A percentile compares a stretch with the other conserved stretches of the same genome.
phyloP scores from a whole-genome alignment of 2,797 vertebrate genomes.

The Kryptopterus vitreolus region DNA sequence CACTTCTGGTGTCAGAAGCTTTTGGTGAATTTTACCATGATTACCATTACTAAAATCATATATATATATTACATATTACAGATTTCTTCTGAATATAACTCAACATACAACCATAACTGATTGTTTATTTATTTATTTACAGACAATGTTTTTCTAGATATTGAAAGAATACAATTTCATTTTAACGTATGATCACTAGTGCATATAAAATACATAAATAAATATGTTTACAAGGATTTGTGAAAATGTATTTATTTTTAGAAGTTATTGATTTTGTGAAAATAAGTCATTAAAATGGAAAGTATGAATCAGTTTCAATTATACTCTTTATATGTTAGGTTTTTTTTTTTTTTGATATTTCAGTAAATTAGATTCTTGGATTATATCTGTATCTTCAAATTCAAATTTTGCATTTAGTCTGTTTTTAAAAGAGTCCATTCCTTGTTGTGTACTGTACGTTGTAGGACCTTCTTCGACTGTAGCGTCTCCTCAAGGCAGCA shows the following conservation, averaged over 20 bases:
- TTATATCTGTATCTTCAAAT: too few relatives aligned
- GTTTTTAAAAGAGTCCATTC: constrained; percentile 25
- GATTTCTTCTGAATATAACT: too few relatives aligned
- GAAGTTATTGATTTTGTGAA: constrained; percentile 1
- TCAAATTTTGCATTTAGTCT: too few relatives aligned
- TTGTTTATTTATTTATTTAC: too few relatives aligned
- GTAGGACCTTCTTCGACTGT: constrained; percentile 21
- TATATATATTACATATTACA: too few relatives aligned
- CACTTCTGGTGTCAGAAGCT: too few relatives aligned
- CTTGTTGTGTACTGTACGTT: constrained; percentile 21
- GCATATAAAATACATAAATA: neutral
- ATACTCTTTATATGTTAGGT: neutral
- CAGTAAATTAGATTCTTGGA: neutral
- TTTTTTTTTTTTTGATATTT: neutral
- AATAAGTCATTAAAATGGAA: constrained; percentile 4
- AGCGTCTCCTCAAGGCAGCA: constrained; percentile 23
- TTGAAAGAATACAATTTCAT: too few relatives aligned
- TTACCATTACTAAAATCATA: too few relatives aligned
- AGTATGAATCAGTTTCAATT: neutral
- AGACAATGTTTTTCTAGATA: too few relatives aligned
- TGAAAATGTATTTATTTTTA: neutral
- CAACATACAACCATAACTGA: too few relatives aligned
- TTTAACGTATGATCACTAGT: too few relatives aligned
- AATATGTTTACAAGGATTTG: neutral
- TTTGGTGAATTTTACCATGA: too few relatives aligned